Conservation (phyloP, 2,797 vertebrate genomes). For the Enteromius argenteus region DNA sequence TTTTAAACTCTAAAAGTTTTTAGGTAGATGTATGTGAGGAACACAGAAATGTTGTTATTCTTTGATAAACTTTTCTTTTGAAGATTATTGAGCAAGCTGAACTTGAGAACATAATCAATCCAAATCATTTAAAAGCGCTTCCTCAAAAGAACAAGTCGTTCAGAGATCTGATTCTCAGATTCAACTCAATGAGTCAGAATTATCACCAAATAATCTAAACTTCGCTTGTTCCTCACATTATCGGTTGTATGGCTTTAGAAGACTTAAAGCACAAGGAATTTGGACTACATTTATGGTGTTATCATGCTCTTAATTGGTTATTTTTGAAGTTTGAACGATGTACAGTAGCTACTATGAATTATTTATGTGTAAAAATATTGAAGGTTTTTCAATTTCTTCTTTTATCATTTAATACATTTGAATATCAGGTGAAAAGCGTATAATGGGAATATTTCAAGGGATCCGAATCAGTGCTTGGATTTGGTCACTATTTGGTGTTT, state of each 20-base stretch:
- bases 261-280: not conserved
- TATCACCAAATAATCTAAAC: not conserved
- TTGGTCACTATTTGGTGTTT: slow-evolving; percentile 47
- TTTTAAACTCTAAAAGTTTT: not conserved
- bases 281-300: not conserved
- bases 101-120: not conserved
- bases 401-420: not conserved
- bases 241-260: not conserved
- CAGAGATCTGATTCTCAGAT: not conserved
- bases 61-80: not conserved
- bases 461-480: slow-evolving; percentile 1
- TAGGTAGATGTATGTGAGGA: not conserved
- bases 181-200: not conserved
- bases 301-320: not conserved
- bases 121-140: not conserved
- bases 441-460: not conserved
- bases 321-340: not conserved
- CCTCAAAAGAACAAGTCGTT: not conserved
- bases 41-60: not conserved
- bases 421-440: not conserved
- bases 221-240: not conserved
- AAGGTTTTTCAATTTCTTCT: not conserved
- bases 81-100: not conserved
- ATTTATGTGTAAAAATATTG: not conserved
- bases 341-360: not conserved